Evolutionary conservation across 1,140 invertebrate genomes (phyloP).

Genomic region (Manduca sexta): DNA sequence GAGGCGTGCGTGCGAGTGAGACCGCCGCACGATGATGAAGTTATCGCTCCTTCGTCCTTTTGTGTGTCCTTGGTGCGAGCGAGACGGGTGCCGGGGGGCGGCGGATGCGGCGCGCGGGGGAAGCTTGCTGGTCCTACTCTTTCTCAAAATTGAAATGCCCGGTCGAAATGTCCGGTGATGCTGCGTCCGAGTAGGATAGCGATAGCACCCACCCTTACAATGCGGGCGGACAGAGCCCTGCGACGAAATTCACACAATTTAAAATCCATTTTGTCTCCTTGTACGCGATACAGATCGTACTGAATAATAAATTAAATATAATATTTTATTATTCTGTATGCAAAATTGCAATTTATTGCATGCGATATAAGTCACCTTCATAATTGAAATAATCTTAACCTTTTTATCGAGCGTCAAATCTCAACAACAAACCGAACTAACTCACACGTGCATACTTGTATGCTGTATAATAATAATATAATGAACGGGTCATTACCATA

Average conservation of each 20-base stretch:
- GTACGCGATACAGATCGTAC: not conserved
- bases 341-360: slow-evolving; percentile 4
- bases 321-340: not conserved
- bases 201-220: slow-evolving; percentile 67
- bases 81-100: slow-evolving; percentile 34
- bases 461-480: no score
- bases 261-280: slow-evolving; percentile 51
- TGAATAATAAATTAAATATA: not conserved
- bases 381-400: slow-evolving; percentile 12
- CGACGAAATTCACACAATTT: slow-evolving; percentile 65
- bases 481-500: slow-evolving; percentile 3
- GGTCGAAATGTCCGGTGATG: slow-evolving; percentile 72
- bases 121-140: slow-evolving; percentile 53
- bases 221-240: slow-evolving; percentile 60
- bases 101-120: slow-evolving; percentile 35
- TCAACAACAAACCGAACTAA: slow-evolving; percentile 6
- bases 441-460: not conserved
- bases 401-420: slow-evolving; percentile 10
- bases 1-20: slow-evolving; percentile 60
- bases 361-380: slow-evolving; percentile 8
- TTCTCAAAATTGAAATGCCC: slow-evolving; percentile 73
- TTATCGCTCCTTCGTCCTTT: slow-evolving; percentile 70
- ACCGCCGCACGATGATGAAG: slow-evolving; percentile 62
- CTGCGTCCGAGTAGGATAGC: slow-evolving; percentile 68
- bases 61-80: slow-evolving; percentile 57